These are phyloP conservation scores for Myxocyprinus asiaticus DNA, from an alignment of 2,113 vertebrate species.

Conservation along the genomic window DNA sequence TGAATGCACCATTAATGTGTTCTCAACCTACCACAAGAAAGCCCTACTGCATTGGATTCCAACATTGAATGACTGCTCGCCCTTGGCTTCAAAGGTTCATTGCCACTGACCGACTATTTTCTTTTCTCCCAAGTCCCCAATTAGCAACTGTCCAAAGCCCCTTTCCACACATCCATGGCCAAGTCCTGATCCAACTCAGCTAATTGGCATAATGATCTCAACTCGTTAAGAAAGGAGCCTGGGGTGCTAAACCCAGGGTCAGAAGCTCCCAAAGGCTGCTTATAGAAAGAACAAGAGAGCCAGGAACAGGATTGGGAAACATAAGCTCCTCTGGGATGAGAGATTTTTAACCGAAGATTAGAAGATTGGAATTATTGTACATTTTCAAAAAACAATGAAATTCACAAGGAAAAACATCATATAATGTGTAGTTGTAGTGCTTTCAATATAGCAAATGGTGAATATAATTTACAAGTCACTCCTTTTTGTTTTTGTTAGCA, in stretches of 20 bases:
- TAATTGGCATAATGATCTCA: conserved; percentile 57
- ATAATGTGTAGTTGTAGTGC: too few relatives aligned
- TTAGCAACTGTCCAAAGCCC: conserved; percentile 44
- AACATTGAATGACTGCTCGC: conserved; percentile 34
- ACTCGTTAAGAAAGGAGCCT: conserved; percentile 44
- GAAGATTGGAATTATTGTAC: too few relatives aligned
- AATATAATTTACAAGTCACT: too few relatives aligned
- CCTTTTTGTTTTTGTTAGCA: too few relatives aligned
- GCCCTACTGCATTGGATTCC: neutral
- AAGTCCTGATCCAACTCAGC: conserved; percentile 36
- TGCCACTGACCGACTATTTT: conserved; percentile 3
- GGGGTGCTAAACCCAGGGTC: conserved; percentile 42
- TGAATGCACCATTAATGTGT: neutral
- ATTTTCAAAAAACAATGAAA: too few relatives aligned
- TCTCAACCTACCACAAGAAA: conserved; percentile 9
- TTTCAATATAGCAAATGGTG: too few relatives aligned
- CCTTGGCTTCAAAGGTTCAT: conserved; percentile 42
- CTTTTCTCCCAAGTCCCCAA: conserved; percentile 36
- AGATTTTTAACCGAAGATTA: conserved; percentile 2
- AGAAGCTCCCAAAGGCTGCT: conserved; percentile 31
- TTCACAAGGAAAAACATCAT: too few relatives aligned
- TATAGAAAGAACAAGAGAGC: neutral
- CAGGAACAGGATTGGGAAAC: conserved; percentile 3
- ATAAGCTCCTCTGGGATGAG: neutral
- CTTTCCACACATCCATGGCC: conserved; percentile 23